phyloP scores from a whole-genome alignment of 2,888 invertebrate species.

The Macrophya alboannulata region DNA sequence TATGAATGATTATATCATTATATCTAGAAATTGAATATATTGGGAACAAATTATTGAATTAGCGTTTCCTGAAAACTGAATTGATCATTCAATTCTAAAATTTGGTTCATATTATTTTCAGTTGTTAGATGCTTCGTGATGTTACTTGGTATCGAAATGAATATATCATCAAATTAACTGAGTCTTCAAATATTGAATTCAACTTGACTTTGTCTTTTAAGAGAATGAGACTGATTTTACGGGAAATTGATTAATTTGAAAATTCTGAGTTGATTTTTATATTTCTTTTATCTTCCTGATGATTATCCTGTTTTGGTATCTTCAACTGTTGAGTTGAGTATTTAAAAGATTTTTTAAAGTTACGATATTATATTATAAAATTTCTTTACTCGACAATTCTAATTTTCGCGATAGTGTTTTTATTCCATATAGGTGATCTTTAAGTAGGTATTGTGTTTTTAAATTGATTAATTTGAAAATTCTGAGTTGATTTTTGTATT shows the following conservation, averaged over 20 bases:
- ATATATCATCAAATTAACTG: background rate
- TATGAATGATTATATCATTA: background rate
- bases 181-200: constrained; percentile 10
- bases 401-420: background rate
- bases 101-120: background rate
- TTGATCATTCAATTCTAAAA: background rate
- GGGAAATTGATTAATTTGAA: background rate
- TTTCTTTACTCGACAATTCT: background rate
- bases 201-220: background rate
- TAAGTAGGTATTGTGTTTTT: background rate
- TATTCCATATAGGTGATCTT: background rate
- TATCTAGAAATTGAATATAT: background rate
- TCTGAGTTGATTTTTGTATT: background rate
- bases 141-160: background rate
- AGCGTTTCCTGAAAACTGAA: background rate
- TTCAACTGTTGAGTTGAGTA: no score
- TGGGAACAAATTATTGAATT: background rate
- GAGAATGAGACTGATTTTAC: background rate
- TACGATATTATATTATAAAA: background rate
- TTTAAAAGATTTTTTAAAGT: background rate
- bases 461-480: background rate
- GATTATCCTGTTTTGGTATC: no score
- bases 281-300: background rate
- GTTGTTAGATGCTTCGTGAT: background rate
- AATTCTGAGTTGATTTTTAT: constrained; percentile 22